Evolutionary conservation across 2,888 invertebrate species (phyloP).

Genomic region (Pyrocoelia pectoralis): DNA sequence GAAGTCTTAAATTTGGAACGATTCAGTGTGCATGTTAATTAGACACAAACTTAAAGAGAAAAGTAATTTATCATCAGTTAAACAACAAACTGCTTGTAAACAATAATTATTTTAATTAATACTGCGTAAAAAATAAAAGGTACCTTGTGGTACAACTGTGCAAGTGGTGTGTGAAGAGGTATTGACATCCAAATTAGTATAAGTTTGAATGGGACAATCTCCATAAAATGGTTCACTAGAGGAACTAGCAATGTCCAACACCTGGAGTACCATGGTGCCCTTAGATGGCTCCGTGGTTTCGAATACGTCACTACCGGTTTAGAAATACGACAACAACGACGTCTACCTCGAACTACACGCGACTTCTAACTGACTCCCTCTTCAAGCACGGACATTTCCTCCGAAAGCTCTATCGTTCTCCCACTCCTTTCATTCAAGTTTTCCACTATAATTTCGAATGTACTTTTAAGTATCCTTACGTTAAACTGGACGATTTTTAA

Average conservation of each 20-base stretch:
- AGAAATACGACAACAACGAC: constrained; percentile 36
- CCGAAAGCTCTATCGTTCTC: constrained; percentile 49
- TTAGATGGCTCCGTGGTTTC: constrained; percentile 61
- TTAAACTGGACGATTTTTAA: neutral
- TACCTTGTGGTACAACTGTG: constrained; percentile 58
- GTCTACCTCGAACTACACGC: constrained; percentile 44
- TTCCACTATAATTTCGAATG: constrained; percentile 24
- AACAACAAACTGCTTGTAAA: no score
- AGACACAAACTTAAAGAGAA: no score
- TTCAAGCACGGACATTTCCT: constrained; percentile 31
- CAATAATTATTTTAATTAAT: constrained; percentile 5
- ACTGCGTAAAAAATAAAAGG: constrained; percentile 8
- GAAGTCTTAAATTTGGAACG: no score
- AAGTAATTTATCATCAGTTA: no score
- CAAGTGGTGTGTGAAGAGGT: constrained; percentile 58
- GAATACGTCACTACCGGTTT: constrained; percentile 42
- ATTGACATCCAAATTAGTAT: constrained; percentile 60
- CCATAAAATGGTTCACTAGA: constrained; percentile 78
- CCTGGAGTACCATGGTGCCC: constrained; percentile 79
- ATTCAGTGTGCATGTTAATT: no score
- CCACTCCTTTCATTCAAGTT: constrained; percentile 46
- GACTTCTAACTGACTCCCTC: constrained; percentile 47
- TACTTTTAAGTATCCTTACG: neutral
- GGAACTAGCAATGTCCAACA: constrained; percentile 67
- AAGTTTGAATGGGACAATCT: constrained; percentile 63